Evolutionary conservation across 2,888 invertebrate genomes (phyloP), one percentile per base, ranked within the genome.

Genomic region (Melipona beecheii): DNA sequence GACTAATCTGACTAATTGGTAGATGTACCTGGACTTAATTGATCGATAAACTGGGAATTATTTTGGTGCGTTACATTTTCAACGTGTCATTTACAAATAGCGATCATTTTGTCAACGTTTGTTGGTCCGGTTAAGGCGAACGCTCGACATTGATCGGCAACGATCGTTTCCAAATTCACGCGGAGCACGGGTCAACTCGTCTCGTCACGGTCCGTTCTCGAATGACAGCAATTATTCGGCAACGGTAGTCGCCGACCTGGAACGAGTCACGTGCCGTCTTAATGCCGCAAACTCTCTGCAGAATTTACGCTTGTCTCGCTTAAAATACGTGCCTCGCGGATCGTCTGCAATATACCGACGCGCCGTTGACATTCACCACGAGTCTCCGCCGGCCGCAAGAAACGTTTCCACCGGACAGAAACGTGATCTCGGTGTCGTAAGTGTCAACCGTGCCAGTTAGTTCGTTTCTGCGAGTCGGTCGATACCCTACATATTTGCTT

Each of bases 141-240:
- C 36, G 36, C 36, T 9, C 3, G 27, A 15, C 43, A 4, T 17
- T 21, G 19, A 36, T 21, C 31, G 27, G 2, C 17, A 4, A 31
- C 27, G 43, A 49, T 70, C 9, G 6, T 43, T 74, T 13, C 36
- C n/a, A 36, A 71, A 66, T 75, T 11, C 36, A 19, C n/a, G 13
- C 19, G 17, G 24, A 65, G 68, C 27, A n/a, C 56, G 69, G 71
- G 65, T 66, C 60, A 43, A 27, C n/a, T 13, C 17, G 58, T 27
- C 24, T 58, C n/a, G 15, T 58, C n/a, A 58, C 56, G 56, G 49
- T 78, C 50, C 36, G 31, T 21, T 31, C 27, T 4, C 43, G 75
- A 81, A 81, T 56, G 83, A 83, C 83, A 75, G 81, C 75, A 75
- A 83, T 83, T 83, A 81, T 68, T 68, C 65, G 36, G 4, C 15